Evolutionary conservation across 92 coral and sea anemone species (phyloP), one percentile per base, ranked within the genome.

Genomic region (Pocillopora meandrina): DNA sequence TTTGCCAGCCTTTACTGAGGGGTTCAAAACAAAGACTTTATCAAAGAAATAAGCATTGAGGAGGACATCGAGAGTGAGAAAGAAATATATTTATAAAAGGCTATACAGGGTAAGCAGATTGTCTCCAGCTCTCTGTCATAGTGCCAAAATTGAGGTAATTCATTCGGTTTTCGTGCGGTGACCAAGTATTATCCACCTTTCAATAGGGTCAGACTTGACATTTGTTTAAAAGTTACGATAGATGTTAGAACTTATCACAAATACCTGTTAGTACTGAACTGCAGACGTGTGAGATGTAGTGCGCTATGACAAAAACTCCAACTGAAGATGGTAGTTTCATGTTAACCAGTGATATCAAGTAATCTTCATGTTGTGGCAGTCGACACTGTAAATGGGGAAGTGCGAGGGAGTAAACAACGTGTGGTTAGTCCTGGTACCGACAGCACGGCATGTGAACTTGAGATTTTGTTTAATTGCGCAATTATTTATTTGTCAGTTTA

Each of bases 351-450:
- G 9, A 18, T 42, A 26, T 62, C 76, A 52, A 52, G 78, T 74
- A 34, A n/a, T 66, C 31, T 56, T 61, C 86, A 83, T 83, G 61
- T 31, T 83, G 72, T 66, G n/a, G 17, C 33, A 9, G 55, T 49
- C 73, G 74, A n/a, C 74, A 15, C 74, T 83, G 73, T 26, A 33
- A 42, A 33, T 62, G 63, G 52, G 2, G 52, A 42, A 42, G 52
- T 42, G 52, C 64, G 73, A 21, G 11, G 26, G 80, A 73, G 47
- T 33, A 49, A 73, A 47, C 80, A 73, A 33, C 78, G 35, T 82
- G 86, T 82, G 86, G 52, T 63, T 47, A 62, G 71, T 26, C 72
- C 74, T 55, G 86, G 86, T 83, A 62, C 78, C 86, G 62, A 56
- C 16, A 35, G 47, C 20, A 61, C 3, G 55, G 71, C 80, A 83